Base-by-base conservation (phyloP, 2,113 vertebrate species). In the Catharus bicknelli region DNA sequence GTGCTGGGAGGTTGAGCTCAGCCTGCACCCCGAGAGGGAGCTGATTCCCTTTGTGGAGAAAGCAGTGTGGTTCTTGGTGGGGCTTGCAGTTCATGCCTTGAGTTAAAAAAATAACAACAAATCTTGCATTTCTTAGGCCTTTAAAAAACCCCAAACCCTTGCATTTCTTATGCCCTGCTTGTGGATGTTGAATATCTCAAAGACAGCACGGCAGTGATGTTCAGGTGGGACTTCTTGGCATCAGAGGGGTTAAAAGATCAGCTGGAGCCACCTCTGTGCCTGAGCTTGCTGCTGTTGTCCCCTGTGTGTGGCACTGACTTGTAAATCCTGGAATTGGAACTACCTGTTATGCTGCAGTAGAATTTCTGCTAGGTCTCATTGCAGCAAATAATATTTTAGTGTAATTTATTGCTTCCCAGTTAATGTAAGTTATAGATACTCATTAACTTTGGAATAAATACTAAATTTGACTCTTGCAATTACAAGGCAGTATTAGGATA, bases 361-460 rank as follows among this genome's bases (percentile, higher is more conserved):
- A 82, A 82, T 83, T 94, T 86, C 55, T 82, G 22, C 32, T 69
- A 13, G 42, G 38, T 66, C 82, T 94, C 50, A 85, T 36, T 55
- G 89, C 43, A 85, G 54, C 14, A 85, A 88, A 64, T 84, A 2
- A 6, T 76, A 26, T 59, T 93, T 90, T 63, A 50, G 48, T 77
- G 8, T 70, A 70, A 77, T 25, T 73, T 88, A 75, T 13, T 87
- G 34, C 59, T 87, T 95, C 40, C 36, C 18, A 86, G 59, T 88
- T 91, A 91, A 90, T 86, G 13, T 29, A 86, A 79, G 30, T 92
- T 94, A 61, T 26, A 77, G 84, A 67, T 85, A 59, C 55, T 90
- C 50, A 79, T 87, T 92, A 83, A 73, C 58, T 83, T 91, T 51
- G 43, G 61, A 66, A 93, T 85, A 96, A 93, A 94, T 86, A 88